Evolutionary conservation across 2,888 invertebrate species (phyloP).

Genomic region (Dryobotodes eremita): DNA sequence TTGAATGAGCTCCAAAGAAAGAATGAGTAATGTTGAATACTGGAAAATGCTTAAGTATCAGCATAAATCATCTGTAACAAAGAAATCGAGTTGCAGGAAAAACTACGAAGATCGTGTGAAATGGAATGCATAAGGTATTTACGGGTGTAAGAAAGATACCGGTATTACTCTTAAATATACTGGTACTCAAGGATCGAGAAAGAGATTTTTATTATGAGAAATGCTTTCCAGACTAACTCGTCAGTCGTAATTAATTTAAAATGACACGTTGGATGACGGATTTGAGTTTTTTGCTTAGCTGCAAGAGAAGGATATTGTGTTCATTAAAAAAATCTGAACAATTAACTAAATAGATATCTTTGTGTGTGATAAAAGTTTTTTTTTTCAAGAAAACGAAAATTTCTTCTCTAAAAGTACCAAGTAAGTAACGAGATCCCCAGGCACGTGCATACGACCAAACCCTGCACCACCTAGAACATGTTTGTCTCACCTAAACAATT

Average conservation of each 20-base stretch:
- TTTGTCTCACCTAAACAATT: constrained; percentile 66
- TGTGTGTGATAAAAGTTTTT: too few species aligned
- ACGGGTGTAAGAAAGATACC: constrained; percentile 50
- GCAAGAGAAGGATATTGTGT: too few species aligned
- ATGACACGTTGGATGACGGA: too few species aligned
- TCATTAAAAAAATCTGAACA: too few species aligned
- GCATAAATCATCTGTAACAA: constrained; percentile 78
- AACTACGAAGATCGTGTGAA: constrained; percentile 67
- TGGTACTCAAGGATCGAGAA: constrained; percentile 19
- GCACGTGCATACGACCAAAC: background rate
- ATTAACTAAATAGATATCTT: too few species aligned
- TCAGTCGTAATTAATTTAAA: constrained; percentile 6
- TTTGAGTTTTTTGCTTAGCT: background rate
- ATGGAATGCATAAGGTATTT: constrained; percentile 67
- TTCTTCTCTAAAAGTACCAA: too few species aligned
- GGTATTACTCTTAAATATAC: constrained; percentile 50
- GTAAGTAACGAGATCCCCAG: too few species aligned
- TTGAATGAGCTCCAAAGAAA: constrained; percentile 66
- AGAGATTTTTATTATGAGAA: constrained; percentile 37
- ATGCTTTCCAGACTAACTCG: constrained; percentile 30
- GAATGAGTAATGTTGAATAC: constrained; percentile 73
- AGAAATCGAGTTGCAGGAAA: constrained; percentile 71
- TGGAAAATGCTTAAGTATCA: constrained; percentile 77
- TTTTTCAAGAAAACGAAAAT: too few species aligned
- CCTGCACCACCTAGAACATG: constrained; percentile 40